Base-by-base conservation (phyloP, 2,113 vertebrate genomes). In the Willisornis vidua region DNA sequence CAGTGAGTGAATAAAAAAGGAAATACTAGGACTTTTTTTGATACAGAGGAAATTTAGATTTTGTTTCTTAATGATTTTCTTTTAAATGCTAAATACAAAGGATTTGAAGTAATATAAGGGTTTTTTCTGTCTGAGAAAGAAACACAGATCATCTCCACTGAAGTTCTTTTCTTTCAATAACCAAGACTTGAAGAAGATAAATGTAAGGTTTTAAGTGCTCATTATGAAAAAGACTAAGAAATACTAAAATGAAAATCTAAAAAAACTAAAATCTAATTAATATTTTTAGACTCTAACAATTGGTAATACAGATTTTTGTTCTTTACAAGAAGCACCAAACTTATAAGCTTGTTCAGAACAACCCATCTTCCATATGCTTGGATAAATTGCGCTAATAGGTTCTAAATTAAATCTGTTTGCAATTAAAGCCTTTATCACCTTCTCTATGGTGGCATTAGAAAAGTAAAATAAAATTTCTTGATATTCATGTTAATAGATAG, bases 341-440 rank as follows among this genome's bases (percentile, higher is more conserved):
- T 39, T 83, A n/a, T 1, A 7, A 72, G 24, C 66, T 83, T 89
- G 12, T 81, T 89, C 45, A 79, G 52, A 90, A 29, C 22, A 90
- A 39, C 18, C 13, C 19, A 19, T 87, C 29, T 86, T 91, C 62
- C 88, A 8, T 70, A 80, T 85, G 94, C 85, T 89, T 92, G 85
- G 72, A 39, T 91, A 81, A 94, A 89, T 78, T 55, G 31, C 72
- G 43, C 86, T 94, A 94, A 95, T 93, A 95, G 93, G 80, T 86
- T 84, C 57, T 54, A 83, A 90, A 89, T 96, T 74, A 90, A 93
- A 58, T 91, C 65, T 90, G 35, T 77, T 86, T 92, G 57, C 54
- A 94, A 94, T 97, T 89, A 97, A 96, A 96, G 67, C 88, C 94
- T 96, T 95, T 97, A 94, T 80, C 76, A 83, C 73, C 77, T 52